Conservation (phyloP, 2,888 invertebrate genomes). For the Ophraella communa region DNA sequence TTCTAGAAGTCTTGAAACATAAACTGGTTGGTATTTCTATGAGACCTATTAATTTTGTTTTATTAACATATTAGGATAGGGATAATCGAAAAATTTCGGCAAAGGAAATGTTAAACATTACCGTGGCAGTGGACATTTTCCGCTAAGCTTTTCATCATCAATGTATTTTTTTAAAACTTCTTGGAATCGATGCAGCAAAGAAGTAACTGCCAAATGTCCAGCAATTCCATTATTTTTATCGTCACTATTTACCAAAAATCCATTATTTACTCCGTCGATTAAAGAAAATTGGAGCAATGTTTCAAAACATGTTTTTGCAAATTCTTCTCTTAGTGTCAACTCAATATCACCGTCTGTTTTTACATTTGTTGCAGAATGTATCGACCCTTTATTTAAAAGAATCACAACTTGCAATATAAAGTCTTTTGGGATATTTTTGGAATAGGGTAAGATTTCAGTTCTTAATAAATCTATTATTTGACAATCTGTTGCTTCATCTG, state of each 20-base stretch:
- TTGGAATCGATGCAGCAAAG: slow-evolving; percentile 88
- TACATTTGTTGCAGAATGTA: slow-evolving; percentile 75
- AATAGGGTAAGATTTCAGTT: slow-evolving; percentile 82
- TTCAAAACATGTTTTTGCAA: slow-evolving; percentile 96
- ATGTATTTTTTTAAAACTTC: slow-evolving; percentile 90
- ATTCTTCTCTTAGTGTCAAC: slow-evolving; percentile 87
- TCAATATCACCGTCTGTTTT: slow-evolving; percentile 80
- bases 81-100: no score
- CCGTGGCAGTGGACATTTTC: slow-evolving; percentile 86
- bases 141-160: slow-evolving; percentile 81
- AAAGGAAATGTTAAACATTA: slow-evolving; percentile 50
- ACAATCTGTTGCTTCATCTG: slow-evolving; percentile 82
- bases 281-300: slow-evolving; percentile 93
- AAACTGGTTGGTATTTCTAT: no score
- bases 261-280: slow-evolving; percentile 71
- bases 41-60: no score
- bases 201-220: slow-evolving; percentile 86
- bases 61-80: no score
- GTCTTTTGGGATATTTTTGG: slow-evolving; percentile 77
- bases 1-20: no score
- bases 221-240: slow-evolving; percentile 66
- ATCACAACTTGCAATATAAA: slow-evolving; percentile 84
- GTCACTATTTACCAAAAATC: slow-evolving; percentile 53
- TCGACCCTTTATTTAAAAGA: slow-evolving; percentile 84
- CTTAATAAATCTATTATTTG: slow-evolving; percentile 82